These are phyloP conservation scores for Scaptodrosophila lebanonensis DNA, from an alignment of 1,140 invertebrate genomes.

Conservation along the genomic window DNA sequence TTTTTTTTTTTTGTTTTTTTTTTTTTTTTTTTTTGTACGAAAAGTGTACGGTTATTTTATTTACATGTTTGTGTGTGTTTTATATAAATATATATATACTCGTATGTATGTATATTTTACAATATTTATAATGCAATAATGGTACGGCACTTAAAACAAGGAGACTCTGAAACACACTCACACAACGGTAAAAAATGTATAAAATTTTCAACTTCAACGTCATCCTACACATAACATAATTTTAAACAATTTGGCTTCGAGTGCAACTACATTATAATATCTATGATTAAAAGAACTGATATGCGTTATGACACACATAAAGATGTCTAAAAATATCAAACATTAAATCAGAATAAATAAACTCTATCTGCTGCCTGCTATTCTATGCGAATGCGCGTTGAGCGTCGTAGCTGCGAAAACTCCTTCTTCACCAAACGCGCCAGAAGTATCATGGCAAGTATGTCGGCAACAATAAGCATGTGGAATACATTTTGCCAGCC, in stretches of 20 bases:
- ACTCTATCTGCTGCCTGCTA: conserved; percentile 47
- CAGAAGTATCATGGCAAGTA: conserved; percentile 86
- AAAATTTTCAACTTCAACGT: conserved; percentile 41
- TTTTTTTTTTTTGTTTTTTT: too few species aligned
- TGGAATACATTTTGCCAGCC: conserved; percentile 94
- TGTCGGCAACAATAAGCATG: conserved; percentile 91
- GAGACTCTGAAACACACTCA: conserved; percentile 57
- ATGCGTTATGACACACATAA: conserved; percentile 21
- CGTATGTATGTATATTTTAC: conserved; percentile 4
- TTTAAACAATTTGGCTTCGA: conserved; percentile 13
- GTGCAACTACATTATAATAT: conserved; percentile 3
- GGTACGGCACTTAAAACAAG: conserved; percentile 69
- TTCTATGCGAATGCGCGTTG: conserved; percentile 65
- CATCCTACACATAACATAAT: conserved; percentile 10
- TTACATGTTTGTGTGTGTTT: conserved; percentile 35
- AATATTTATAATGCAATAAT: conserved; percentile 36
- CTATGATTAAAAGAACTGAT: conserved; percentile 31
- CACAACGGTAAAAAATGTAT: conserved; percentile 45
- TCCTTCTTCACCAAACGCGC: conserved; percentile 76
- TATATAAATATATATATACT: conserved; percentile 10
- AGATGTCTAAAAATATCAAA: conserved; percentile 13
- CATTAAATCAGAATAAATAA: conserved; percentile 35
- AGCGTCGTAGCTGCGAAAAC: conserved; percentile 37
- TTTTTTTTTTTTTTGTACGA: conserved; percentile 32
- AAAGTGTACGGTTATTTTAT: conserved; percentile 38